phyloP scores from a whole-genome alignment of 2,888 invertebrate species.

The Phytoseiulus persimilis region DNA sequence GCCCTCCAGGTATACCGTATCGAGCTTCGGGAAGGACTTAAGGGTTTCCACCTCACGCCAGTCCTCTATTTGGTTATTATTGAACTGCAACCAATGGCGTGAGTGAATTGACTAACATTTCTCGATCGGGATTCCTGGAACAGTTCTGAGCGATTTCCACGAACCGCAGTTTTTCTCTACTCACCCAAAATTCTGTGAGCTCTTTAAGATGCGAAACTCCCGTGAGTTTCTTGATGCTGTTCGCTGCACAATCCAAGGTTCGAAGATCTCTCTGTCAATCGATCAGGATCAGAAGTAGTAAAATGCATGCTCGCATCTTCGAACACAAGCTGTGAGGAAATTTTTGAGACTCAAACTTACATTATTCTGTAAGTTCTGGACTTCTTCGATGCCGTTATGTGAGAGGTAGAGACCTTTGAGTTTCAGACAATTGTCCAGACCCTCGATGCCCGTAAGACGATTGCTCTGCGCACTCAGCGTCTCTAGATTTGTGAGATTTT shows the following conservation, averaged over 20 bases:
- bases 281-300: not conserved
- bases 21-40: conserved; percentile 52
- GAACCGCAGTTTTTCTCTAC: too few relatives aligned
- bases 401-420: conserved; percentile 83
- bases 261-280: conserved; percentile 56
- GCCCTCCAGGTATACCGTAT: conserved; percentile 82
- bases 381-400: conserved; percentile 72
- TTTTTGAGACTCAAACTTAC: conserved; percentile 45
- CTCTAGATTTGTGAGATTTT: conserved; percentile 62
- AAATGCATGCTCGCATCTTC: not conserved
- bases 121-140: not conserved
- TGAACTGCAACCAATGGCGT: conserved; percentile 42
- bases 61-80: conserved; percentile 51
- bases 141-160: not conserved
- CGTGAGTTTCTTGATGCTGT: conserved; percentile 69
- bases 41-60: conserved; percentile 76
- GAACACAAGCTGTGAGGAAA: not conserved
- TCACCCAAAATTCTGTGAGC: conserved; percentile 93
- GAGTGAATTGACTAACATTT: too few relatives aligned
- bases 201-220: conserved; percentile 66
- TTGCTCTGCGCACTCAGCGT: conserved; percentile 81
- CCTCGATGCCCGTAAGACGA: conserved; percentile 75
- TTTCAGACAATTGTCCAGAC: conserved; percentile 63
- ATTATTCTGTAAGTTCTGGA: conserved; percentile 68
- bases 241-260: conserved; percentile 82